A percentile compares a stretch with the other conserved stretches of the same genome.
These are phyloP conservation scores for Bagarius yarrelli DNA, from an alignment of 2,113 vertebrate species.

Conservation along the genomic window DNA sequence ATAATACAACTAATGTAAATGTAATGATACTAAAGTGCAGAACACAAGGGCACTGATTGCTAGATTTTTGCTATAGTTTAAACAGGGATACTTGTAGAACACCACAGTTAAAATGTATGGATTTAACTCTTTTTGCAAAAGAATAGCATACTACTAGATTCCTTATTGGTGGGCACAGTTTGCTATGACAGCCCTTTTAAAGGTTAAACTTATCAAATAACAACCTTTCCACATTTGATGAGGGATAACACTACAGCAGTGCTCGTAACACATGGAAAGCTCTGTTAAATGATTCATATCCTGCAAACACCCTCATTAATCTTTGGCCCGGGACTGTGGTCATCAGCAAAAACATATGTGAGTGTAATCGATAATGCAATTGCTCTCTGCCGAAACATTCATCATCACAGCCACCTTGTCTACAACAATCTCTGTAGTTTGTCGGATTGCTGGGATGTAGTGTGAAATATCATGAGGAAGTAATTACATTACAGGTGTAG, in stretches of 20 bases:
- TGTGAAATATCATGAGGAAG: not conserved
- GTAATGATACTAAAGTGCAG: too few species aligned
- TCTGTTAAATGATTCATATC: conserved; percentile 20
- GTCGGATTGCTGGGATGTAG: not conserved
- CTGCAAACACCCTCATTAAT: conserved; percentile 12
- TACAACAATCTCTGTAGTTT: not conserved
- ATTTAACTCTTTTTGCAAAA: not conserved
- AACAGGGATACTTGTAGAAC: too few species aligned
- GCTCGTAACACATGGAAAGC: not conserved
- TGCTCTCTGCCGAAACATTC: conserved; percentile 22
- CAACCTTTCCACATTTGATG: not conserved
- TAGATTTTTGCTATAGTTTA: too few species aligned
- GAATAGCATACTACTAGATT: not conserved
- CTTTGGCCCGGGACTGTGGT: conserved; percentile 13
- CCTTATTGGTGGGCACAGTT: not conserved
- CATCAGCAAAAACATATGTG: conserved; percentile 29
- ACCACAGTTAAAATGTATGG: too few species aligned
- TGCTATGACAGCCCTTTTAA: not conserved
- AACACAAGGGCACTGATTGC: too few species aligned
- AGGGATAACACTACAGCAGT: not conserved
- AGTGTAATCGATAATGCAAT: conserved; percentile 21
- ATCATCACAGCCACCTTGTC: conserved; percentile 19
- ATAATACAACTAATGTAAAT: too few species aligned
- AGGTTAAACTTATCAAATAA: not conserved
- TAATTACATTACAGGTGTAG: not conserved